Evolutionary conservation across 2,113 vertebrate species (phyloP).

Genomic region (Theristicus caerulescens): DNA sequence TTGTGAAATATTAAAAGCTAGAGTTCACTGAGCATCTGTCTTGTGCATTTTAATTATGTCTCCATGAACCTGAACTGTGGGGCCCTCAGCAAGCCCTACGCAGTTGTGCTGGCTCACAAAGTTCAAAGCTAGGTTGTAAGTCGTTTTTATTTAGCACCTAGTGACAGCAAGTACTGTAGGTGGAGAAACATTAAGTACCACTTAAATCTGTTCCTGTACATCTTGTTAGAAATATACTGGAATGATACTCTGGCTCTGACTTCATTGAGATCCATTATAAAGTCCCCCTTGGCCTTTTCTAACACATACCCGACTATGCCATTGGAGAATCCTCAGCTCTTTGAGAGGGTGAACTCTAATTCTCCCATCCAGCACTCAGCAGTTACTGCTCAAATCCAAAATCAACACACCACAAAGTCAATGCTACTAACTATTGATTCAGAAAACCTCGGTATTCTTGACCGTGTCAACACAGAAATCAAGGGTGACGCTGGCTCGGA

Average conservation of each 20-base stretch:
- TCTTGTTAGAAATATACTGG: slow-evolving; percentile 62
- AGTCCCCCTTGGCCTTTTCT: slow-evolving; percentile 54
- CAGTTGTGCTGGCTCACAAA: slow-evolving; percentile 35
- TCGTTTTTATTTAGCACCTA: slow-evolving; percentile 73
- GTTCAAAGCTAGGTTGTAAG: slow-evolving; percentile 67
- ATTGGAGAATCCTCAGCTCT: slow-evolving; percentile 18
- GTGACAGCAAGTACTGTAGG: slow-evolving; percentile 56
- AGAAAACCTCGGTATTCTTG: neutral
- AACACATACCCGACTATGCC: neutral
- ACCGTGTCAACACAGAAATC: neutral
- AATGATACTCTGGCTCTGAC: slow-evolving; percentile 44
- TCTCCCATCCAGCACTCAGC: neutral
- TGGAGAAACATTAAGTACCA: slow-evolving; percentile 67
- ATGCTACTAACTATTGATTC: neutral
- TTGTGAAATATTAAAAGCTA: slow-evolving; percentile 67
- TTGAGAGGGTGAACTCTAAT: neutral
- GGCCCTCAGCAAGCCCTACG: slow-evolving; percentile 53
- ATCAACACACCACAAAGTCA: neutral
- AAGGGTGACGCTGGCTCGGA: neutral
- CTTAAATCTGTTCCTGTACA: slow-evolving; percentile 72
- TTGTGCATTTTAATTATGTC: slow-evolving; percentile 62
- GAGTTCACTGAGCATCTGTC: slow-evolving; percentile 35
- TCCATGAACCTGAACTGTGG: slow-evolving; percentile 50
- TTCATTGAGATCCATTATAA: slow-evolving; percentile 54
- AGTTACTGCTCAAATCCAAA: slow-evolving; percentile 20